Evolutionary conservation across 2,888 invertebrate genomes (phyloP).

Genomic region (Lasioglossum morio): DNA sequence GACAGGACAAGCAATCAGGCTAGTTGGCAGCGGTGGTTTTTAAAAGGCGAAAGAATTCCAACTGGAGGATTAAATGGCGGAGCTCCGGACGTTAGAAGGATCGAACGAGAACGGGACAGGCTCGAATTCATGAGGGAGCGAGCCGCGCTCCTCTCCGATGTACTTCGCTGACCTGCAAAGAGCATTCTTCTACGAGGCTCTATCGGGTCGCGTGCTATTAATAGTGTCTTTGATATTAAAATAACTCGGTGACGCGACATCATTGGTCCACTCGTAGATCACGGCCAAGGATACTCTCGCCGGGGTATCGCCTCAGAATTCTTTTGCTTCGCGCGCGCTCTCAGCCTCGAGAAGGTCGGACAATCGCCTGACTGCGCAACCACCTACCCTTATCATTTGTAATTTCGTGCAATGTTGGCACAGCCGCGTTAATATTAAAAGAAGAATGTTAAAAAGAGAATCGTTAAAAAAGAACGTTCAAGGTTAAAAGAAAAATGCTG

Average conservation of each 20-base stretch:
- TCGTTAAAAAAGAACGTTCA: too few species aligned
- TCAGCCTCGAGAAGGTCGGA: neutral
- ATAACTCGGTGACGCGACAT: conserved; percentile 60
- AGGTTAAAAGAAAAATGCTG: neutral
- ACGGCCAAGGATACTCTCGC: conserved; percentile 62
- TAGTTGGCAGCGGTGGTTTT: neutral
- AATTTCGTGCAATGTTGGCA: neutral
- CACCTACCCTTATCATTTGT: neutral
- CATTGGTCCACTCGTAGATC: conserved; percentile 59
- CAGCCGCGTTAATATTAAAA: neutral
- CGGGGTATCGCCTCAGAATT: conserved; percentile 27
- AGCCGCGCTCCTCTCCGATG: conserved; percentile 8
- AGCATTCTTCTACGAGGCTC: conserved; percentile 55
- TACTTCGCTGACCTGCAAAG: conserved; percentile 44
- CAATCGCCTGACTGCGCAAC: neutral
- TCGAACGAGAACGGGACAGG: neutral
- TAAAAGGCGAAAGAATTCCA: neutral
- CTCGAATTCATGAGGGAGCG: conserved; percentile 8
- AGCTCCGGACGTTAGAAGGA: neutral
- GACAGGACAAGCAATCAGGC: neutral
- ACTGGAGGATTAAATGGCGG: neutral
- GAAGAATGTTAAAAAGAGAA: too few species aligned
- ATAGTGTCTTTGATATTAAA: conserved; percentile 71
- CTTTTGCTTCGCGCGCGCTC: neutral
- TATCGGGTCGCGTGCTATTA: conserved; percentile 63